Evolutionary conservation across 2,113 vertebrate species (phyloP).

Genomic region (Felis catus): DNA sequence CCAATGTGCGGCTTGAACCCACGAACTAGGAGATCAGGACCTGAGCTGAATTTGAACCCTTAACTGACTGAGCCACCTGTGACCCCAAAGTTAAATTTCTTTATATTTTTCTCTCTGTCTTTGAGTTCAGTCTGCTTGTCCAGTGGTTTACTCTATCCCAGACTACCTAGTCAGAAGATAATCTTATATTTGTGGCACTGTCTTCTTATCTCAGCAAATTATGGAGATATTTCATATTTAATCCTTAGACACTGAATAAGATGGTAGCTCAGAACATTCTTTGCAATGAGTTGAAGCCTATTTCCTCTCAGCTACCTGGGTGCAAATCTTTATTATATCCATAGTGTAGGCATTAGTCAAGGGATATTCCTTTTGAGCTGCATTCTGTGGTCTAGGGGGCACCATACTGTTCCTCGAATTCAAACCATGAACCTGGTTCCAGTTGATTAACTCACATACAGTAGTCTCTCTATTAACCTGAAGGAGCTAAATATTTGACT

Average conservation of each 20-base stretch:
- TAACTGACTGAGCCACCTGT: no score
- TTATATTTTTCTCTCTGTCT: background rate
- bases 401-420: background rate
- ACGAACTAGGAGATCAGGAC: no score
- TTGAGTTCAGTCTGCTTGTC: background rate
- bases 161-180: background rate
- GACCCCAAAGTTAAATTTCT: background rate
- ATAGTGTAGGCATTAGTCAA: background rate
- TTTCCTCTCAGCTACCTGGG: background rate
- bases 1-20: no score
- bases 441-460: background rate
- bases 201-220: background rate
- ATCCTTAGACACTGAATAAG: background rate
- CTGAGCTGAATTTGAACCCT: no score
- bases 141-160: background rate
- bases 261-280: background rate
- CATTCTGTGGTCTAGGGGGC: background rate
- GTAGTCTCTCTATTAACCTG: background rate
- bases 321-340: background rate
- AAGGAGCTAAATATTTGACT: background rate
- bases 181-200: background rate
- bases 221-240: background rate
- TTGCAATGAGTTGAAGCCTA: background rate
- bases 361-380: background rate
- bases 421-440: background rate